Base-by-base conservation (phyloP, 2,797 vertebrate species). In the Pempheris klunzingeri region DNA sequence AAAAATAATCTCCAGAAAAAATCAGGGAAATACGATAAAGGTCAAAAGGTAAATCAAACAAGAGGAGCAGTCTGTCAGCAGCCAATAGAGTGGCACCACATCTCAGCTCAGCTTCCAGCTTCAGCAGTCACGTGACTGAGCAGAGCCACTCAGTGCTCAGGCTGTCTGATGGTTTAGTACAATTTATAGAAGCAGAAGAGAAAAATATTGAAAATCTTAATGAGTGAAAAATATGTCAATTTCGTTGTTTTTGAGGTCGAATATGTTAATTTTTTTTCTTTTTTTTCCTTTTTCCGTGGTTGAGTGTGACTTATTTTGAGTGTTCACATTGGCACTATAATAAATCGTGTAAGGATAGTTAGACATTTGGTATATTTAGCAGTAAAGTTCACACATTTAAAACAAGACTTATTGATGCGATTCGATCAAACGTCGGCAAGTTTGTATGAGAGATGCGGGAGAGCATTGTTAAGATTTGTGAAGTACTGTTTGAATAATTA, bases 61-160 rank as follows among this genome's bases (percentile, higher is more conserved):
- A 61, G 10, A 20, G 2, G 2, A 43, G 0, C 10, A 12, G 50
- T 49, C 22, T 4, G 0, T 53, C 47, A 47, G n/a, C 58, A 84
- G 68, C 83, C 88, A 89, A 72, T 73, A 24, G 38, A 2, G 2
- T 18, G 4, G 11, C 77, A 69, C 81, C 83, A 89, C 85, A 75
- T 89, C 66, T 50, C 43, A 36, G 28, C 28, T 9, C 3, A 43
- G 6, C 41, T 32, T 36, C 10, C 44, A 41, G 28, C 7, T 32
- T 13, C 36, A 60, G 7, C 4, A 28, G 22, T 78, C 78, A 81
- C 41, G 74, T 81, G 82, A 72, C 46, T 46, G n/a, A n/a, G n/a
- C n/a, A n/a, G n/a, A n/a, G n/a, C n/a, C n/a, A n/a, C n/a, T n/a
- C n/a, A n/a, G n/a, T n/a, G n/a, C n/a, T n/a, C n/a, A n/a, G n/a